Evolutionary conservation across 2,888 invertebrate species (phyloP).

Genomic region (Molanna angustata): DNA sequence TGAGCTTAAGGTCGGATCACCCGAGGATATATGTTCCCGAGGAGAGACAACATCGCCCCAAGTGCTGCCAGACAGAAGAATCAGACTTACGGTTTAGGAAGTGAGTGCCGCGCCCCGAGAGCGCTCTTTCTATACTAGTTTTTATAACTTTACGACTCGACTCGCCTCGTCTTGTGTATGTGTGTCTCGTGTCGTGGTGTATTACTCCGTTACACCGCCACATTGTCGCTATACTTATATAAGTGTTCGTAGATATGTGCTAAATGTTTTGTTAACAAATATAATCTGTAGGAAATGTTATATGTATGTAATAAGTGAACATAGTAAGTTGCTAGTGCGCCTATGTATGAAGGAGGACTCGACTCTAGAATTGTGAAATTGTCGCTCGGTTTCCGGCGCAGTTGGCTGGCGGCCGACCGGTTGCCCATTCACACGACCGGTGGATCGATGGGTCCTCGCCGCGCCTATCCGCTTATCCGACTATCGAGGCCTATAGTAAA

Average conservation of each 20-base stretch:
- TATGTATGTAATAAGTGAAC: too few species aligned
- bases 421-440: constrained; percentile 18
- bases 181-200: neutral
- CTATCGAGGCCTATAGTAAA: neutral
- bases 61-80: constrained; percentile 18
- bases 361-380: constrained; percentile 13
- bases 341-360: too few species aligned
- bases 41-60: constrained; percentile 14
- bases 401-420: constrained; percentile 12
- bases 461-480: neutral
- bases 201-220: neutral
- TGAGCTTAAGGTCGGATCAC: constrained; percentile 25
- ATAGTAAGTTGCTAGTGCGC: too few species aligned
- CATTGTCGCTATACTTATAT: constrained; percentile 5
- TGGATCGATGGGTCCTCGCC: constrained; percentile 13
- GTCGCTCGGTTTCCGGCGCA: constrained; percentile 19
- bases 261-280: too few species aligned
- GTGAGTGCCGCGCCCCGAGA: constrained; percentile 21
- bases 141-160: too few species aligned
- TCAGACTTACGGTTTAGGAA: constrained; percentile 24
- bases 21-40: constrained; percentile 27
- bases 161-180: constrained; percentile 1
- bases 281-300: too few species aligned
- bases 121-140: too few species aligned
- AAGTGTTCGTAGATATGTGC: too few species aligned